Conservation (phyloP, 1,140 invertebrate genomes). For the Cydia amplana region DNA sequence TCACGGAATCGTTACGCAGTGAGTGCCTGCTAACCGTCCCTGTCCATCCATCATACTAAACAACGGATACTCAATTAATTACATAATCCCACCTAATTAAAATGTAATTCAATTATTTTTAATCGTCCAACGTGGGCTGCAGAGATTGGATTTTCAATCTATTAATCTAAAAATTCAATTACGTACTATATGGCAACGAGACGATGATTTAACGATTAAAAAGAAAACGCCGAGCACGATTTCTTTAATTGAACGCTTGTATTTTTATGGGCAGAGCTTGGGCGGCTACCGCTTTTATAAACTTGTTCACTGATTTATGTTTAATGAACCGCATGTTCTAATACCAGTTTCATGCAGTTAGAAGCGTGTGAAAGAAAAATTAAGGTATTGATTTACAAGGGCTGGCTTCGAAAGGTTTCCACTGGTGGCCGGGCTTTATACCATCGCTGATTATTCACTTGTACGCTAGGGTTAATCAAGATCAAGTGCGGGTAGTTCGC, state of each 20-base stretch:
- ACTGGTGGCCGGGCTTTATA: background rate
- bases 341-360: background rate
- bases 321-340: background rate
- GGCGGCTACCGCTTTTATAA: conserved; percentile 25
- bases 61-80: conserved; percentile 67
- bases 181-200: conserved; percentile 36
- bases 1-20: conserved; percentile 58
- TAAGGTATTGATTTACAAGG: background rate
- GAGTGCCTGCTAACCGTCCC: conserved; percentile 52
- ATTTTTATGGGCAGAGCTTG: conserved; percentile 19
- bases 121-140: conserved; percentile 41
- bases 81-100: conserved; percentile 74
- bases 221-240: conserved; percentile 24
- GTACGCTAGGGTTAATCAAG: no score
- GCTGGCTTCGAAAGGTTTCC: background rate
- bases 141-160: conserved; percentile 50
- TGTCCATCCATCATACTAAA: conserved; percentile 44
- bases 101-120: conserved; percentile 73
- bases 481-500: no score
- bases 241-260: conserved; percentile 22
- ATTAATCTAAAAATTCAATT: conserved; percentile 76
- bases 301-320: conserved; percentile 13
- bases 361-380: conserved; percentile 13
- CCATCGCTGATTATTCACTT: no score
- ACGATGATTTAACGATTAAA: conserved; percentile 35